phyloP scores from a whole-genome alignment of 1,140 invertebrate species.

The Apis cerana region DNA sequence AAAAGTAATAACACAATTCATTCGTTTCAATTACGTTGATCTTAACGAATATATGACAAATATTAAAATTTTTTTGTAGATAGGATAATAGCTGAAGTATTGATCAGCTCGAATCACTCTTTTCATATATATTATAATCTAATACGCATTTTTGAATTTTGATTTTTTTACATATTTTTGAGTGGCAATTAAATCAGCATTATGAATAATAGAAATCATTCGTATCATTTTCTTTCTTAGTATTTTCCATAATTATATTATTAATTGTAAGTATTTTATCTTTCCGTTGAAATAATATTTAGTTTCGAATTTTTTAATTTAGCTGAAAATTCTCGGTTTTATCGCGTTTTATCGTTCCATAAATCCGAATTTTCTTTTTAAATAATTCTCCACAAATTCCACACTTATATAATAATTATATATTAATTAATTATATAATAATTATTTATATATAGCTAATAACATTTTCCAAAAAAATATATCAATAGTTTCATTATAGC shows the following conservation, averaged over 20 bases:
- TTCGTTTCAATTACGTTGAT: too few relatives aligned
- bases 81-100: conserved; percentile 21
- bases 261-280: too few relatives aligned
- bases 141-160: conserved; percentile 12
- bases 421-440: too few relatives aligned
- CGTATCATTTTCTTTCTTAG: too few relatives aligned
- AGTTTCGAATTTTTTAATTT: neutral
- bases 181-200: neutral
- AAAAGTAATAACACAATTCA: too few relatives aligned
- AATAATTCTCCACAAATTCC: neutral
- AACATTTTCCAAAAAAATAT: neutral
- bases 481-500: conserved; percentile 17
- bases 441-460: neutral
- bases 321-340: neutral
- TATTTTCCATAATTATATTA: too few relatives aligned
- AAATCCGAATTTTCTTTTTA: neutral
- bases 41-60: too few relatives aligned
- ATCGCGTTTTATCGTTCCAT: neutral
- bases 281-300: neutral
- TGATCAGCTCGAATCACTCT: conserved; percentile 25
- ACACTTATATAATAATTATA: too few relatives aligned
- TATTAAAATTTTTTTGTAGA: conserved; percentile 3
- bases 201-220: neutral
- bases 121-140: conserved; percentile 24
- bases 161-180: conserved; percentile 8